Conservation (phyloP, 2,888 invertebrate genomes). For the Schrankia costaestrigalis region DNA sequence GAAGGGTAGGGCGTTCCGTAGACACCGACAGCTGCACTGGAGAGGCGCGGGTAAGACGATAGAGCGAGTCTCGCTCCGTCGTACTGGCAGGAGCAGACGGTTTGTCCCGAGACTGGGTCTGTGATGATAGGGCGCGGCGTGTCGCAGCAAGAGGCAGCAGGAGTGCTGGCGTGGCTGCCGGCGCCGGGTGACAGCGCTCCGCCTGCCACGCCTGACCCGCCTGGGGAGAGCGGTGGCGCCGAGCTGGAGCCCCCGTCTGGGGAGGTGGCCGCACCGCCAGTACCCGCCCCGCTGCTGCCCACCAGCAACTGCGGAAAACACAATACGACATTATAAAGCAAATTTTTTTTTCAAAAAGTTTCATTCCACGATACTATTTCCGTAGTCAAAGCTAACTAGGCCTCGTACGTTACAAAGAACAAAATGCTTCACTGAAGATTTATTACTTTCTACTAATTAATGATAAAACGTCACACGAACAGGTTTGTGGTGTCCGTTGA, state of each 20-base stretch:
- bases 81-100: slow-evolving; percentile 96
- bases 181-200: slow-evolving; percentile 81
- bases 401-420: no score
- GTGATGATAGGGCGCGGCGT: slow-evolving; percentile 95
- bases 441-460: no score
- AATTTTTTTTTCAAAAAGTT: neutral
- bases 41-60: slow-evolving; percentile 88
- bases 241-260: slow-evolving; percentile 85
- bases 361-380: neutral
- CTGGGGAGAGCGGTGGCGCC: slow-evolving; percentile 87
- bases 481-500: no score
- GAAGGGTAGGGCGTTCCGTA: slow-evolving; percentile 94
- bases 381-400: no score
- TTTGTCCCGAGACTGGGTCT: slow-evolving; percentile 95
- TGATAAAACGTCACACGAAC: no score
- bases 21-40: slow-evolving; percentile 88
- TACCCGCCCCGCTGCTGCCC: slow-evolving; percentile 87
- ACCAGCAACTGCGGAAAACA: slow-evolving; percentile 83
- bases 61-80: slow-evolving; percentile 93
- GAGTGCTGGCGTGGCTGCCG: slow-evolving; percentile 76
- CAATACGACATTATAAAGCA: neutral
- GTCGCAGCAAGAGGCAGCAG: slow-evolving; percentile 89
- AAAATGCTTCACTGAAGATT: no score
- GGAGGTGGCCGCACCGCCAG: slow-evolving; percentile 87
- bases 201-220: slow-evolving; percentile 83